Conservation (phyloP, 2,888 invertebrate species). For the Disparrhopalites patrizii region DNA sequence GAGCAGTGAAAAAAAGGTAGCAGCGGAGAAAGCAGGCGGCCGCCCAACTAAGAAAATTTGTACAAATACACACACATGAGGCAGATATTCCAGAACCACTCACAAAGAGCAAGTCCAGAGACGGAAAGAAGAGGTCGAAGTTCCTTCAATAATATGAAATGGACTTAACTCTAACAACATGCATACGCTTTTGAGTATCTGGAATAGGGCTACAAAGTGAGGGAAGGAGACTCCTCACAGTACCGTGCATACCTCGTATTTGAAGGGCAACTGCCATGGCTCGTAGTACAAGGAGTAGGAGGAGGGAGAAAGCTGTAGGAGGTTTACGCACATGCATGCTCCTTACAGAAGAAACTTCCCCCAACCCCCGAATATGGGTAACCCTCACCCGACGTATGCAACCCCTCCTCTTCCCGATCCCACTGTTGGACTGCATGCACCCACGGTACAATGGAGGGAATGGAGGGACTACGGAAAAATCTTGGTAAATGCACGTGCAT, state of each 20-base stretch:
- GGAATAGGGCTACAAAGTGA: background rate
- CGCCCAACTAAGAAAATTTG: background rate
- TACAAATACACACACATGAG: background rate
- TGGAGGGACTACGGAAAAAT: background rate
- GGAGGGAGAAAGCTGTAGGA: conserved; percentile 11
- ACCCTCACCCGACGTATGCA: no score
- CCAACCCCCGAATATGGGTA: no score
- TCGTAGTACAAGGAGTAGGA: background rate
- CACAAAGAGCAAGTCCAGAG: background rate
- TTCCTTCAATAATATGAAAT: conserved; percentile 18
- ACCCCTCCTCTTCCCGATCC: no score
- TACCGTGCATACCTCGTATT: conserved; percentile 20
- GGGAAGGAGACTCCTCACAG: background rate
- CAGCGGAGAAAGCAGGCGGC: background rate
- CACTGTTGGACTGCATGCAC: no score
- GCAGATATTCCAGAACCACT: background rate
- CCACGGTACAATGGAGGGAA: background rate
- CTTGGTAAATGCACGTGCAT: background rate
- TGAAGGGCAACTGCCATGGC: no score
- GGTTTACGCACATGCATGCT: background rate
- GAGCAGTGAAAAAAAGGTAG: no score
- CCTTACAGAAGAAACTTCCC: background rate
- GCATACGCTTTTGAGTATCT: background rate
- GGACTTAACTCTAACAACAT: conserved; percentile 7
- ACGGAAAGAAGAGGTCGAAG: conserved; percentile 7